phyloP scores from a whole-genome alignment of 2,888 invertebrate species.

The Julus scandinavius region DNA sequence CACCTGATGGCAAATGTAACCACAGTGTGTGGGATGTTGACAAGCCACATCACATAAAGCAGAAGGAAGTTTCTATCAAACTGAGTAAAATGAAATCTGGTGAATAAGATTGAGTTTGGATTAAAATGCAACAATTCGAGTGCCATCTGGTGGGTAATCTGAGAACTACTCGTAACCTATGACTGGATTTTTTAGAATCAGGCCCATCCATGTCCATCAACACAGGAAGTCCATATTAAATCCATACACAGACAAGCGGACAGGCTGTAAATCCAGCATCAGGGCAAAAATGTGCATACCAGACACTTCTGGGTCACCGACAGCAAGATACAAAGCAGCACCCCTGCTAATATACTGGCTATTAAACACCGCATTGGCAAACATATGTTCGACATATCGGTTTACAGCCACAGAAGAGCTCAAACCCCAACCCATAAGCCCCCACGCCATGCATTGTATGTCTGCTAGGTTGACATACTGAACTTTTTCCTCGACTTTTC shows the following conservation, averaged over 20 bases:
- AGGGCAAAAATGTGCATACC: slow-evolving; percentile 9
- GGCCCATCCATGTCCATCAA: background rate
- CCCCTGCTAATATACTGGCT: slow-evolving; percentile 34
- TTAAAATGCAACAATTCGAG: background rate
- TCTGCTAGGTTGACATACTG: background rate
- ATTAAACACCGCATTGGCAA: slow-evolving; percentile 30
- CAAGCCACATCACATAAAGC: too few species aligned
- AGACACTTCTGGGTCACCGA: slow-evolving; percentile 23
- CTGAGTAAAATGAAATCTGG: too few species aligned
- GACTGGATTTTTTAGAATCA: background rate
- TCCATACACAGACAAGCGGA: background rate
- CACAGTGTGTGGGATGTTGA: too few species aligned
- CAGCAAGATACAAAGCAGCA: slow-evolving; percentile 4
- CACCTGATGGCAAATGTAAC: too few species aligned
- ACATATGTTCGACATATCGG: slow-evolving; percentile 6
- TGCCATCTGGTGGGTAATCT: background rate
- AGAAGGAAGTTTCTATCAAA: too few species aligned
- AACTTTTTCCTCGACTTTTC: background rate
- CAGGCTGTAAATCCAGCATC: background rate
- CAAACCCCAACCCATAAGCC: background rate
- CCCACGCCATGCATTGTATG: background rate
- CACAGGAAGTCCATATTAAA: slow-evolving; percentile 1
- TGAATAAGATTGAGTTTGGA: too few species aligned
- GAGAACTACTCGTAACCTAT: background rate
- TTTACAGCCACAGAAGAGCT: background rate